A percentile compares a stretch with the other conserved stretches of the same genome.
These are phyloP conservation scores for Andrena hattorfiana DNA, from an alignment of 2,888 invertebrate species.

Conservation along the genomic window DNA sequence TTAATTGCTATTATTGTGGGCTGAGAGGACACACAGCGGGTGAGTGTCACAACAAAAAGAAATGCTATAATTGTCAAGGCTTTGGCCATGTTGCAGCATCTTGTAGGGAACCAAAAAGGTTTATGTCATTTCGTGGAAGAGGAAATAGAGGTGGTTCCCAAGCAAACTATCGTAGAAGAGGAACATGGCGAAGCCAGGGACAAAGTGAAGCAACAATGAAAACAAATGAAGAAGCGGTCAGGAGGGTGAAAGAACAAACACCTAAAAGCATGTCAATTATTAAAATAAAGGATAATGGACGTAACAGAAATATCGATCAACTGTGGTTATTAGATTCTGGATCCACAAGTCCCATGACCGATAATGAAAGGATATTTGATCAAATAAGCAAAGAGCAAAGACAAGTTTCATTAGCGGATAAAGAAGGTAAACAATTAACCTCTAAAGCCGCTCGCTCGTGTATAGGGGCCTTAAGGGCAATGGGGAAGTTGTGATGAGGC, in stretches of 20 bases:
- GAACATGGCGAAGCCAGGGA: neutral
- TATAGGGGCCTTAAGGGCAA: too few species aligned
- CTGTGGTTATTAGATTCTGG: constrained; percentile 38
- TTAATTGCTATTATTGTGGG: constrained; percentile 27
- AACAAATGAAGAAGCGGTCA: neutral
- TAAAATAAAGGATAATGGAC: neutral
- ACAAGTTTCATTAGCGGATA: constrained; percentile 15
- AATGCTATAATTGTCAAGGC: constrained; percentile 22
- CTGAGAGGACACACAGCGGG: constrained; percentile 9
- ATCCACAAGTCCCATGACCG: constrained; percentile 32
- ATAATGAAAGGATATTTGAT: neutral
- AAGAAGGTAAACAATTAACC: constrained; percentile 9
- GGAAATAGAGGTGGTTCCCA: constrained; percentile 3
- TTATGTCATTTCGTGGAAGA: neutral
- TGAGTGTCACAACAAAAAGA: neutral
- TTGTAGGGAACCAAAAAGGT: neutral
- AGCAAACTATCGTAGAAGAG: neutral
- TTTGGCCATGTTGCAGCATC: neutral
- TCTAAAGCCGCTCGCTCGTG: too few species aligned
- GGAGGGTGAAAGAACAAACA: neutral
- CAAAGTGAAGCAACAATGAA: neutral
- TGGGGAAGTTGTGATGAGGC: constrained; percentile 9
- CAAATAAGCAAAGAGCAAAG: neutral
- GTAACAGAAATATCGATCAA: neutral
- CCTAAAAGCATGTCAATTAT: neutral